A percentile compares a stretch with the other conserved stretches of the same genome.
Evolutionary conservation across 2,797 vertebrate species (phyloP).

Genomic region (Petrocephalus schoutedeni): DNA sequence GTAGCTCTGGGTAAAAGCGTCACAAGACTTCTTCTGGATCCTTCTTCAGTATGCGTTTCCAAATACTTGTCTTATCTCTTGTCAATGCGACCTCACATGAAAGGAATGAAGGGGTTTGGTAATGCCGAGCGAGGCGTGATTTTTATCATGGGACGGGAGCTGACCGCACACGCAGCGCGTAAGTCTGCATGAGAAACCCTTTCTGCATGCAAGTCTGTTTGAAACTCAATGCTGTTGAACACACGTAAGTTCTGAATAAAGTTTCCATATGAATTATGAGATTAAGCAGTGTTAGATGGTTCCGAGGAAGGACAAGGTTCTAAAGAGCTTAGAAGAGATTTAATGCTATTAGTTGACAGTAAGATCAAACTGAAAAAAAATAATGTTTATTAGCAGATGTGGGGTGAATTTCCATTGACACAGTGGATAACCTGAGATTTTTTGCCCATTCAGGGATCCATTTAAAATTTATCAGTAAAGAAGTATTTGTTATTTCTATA

Average conservation of each 20-base stretch:
- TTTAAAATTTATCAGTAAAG: neutral
- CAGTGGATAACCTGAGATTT: neutral
- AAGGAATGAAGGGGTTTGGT: neutral
- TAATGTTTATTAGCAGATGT: neutral
- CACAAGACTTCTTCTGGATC: neutral
- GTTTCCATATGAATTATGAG: neutral
- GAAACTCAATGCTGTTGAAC: neutral
- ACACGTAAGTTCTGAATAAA: neutral
- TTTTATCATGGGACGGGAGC: neutral
- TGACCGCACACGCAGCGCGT: neutral
- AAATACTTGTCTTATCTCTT: neutral
- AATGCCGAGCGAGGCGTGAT: neutral
- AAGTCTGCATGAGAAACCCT: neutral
- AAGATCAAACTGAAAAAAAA: neutral
- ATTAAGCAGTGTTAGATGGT: neutral
- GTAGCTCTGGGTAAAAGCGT: neutral
- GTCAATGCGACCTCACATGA: neutral
- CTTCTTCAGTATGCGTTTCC: neutral
- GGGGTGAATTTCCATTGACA: neutral
- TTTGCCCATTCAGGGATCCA: neutral
- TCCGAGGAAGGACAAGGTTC: neutral
- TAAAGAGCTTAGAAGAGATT: neutral
- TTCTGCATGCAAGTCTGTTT: neutral
- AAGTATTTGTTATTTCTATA: neutral
- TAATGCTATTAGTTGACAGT: neutral